Conservation (phyloP, 1,140 invertebrate species). For the Schlechtendalia chinensis region DNA sequence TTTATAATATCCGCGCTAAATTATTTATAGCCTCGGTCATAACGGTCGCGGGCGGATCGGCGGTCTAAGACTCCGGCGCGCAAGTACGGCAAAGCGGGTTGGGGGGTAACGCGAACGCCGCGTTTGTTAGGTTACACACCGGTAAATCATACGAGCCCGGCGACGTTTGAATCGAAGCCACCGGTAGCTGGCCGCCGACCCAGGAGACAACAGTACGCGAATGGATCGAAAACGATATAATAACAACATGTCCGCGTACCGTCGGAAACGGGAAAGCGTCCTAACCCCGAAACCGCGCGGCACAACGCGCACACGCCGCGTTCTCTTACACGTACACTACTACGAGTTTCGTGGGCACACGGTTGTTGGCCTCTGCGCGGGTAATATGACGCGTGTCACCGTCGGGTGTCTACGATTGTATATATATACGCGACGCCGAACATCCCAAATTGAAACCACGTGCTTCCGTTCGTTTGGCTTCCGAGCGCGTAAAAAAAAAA, state of each 20-base stretch:
- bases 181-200: not conserved
- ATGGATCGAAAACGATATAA: too few species aligned
- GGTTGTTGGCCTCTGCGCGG: slow-evolving; percentile 27
- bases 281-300: not conserved
- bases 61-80: slow-evolving; percentile 32
- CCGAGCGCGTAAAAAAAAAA: slow-evolving; percentile 2
- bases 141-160: slow-evolving; percentile 20
- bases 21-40: slow-evolving; percentile 40
- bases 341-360: not conserved
- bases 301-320: not conserved
- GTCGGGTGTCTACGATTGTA: slow-evolving; percentile 39
- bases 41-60: slow-evolving; percentile 6
- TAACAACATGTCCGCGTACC: slow-evolving; percentile 18
- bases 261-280: slow-evolving; percentile 11
- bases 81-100: not conserved
- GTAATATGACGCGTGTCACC: slow-evolving; percentile 49
- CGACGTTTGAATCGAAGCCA: slow-evolving; percentile 37
- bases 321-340: not conserved
- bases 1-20: slow-evolving; percentile 37
- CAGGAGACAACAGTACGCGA: slow-evolving; percentile 3
- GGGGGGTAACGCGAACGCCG: slow-evolving; percentile 4
- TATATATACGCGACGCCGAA: slow-evolving; percentile 43
- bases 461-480: slow-evolving; percentile 47
- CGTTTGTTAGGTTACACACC: too few species aligned
- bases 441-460: slow-evolving; percentile 50